phyloP scores from a whole-genome alignment of 1,140 invertebrate species.

The Antheraea mylitta region DNA sequence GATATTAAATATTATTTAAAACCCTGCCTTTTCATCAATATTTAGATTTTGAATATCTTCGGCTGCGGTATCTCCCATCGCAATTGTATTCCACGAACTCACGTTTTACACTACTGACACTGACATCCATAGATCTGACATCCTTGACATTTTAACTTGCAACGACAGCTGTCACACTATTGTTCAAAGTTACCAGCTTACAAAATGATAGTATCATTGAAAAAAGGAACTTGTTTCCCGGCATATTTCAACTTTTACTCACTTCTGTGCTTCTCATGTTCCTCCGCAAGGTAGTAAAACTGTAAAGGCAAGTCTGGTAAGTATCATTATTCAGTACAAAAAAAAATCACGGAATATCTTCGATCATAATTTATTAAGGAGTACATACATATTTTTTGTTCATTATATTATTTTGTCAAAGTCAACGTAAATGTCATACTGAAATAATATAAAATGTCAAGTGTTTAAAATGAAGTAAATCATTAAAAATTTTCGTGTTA shows the following conservation, averaged over 20 bases:
- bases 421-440: background rate
- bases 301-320: no score
- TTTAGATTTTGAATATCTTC: constrained; percentile 80
- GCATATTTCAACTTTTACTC: no score
- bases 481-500: constrained; percentile 24
- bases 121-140: background rate
- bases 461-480: constrained; percentile 5
- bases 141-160: constrained; percentile 8
- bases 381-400: no score
- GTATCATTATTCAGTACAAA: no score
- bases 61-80: constrained; percentile 78
- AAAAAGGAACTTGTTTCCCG: no score
- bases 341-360: no score
- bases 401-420: background rate
- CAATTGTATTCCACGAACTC: constrained; percentile 33
- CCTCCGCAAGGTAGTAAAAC: no score
- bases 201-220: no score
- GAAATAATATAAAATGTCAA: constrained; percentile 8
- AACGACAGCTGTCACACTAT: background rate
- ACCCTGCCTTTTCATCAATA: constrained; percentile 85
- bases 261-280: no score
- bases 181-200: no score
- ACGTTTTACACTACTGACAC: constrained; percentile 2
- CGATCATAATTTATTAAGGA: no score
- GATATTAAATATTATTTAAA: constrained; percentile 61